These are phyloP conservation scores for Butastur rufipennis DNA, from an alignment of 2,113 vertebrate genomes.

Conservation along the genomic window DNA sequence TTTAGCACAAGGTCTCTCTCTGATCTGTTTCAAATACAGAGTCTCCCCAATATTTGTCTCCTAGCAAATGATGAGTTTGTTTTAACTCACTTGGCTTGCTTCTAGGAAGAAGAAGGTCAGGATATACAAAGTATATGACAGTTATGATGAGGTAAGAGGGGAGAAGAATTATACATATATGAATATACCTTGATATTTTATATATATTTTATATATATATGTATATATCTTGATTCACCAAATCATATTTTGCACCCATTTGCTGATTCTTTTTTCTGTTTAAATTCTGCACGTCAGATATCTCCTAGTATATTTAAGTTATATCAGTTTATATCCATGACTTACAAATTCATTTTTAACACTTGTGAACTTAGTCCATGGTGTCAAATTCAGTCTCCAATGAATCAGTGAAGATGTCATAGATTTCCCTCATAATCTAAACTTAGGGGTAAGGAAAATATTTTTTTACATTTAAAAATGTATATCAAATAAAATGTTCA, in stretches of 20 bases:
- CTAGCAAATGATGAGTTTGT: background rate
- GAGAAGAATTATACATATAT: background rate
- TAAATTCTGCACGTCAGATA: background rate
- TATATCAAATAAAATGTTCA: background rate
- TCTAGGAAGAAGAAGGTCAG: slow-evolving; percentile 6
- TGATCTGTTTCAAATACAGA: slow-evolving; percentile 29
- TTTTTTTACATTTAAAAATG: background rate
- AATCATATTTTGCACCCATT: background rate
- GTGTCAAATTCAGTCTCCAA: background rate
- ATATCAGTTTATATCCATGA: background rate
- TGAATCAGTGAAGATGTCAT: background rate
- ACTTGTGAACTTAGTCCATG: background rate
- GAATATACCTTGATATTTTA: background rate
- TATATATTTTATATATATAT: background rate
- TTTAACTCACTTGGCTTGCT: slow-evolving; percentile 4
- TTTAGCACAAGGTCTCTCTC: slow-evolving; percentile 49
- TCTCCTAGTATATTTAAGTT: background rate
- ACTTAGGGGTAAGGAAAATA: background rate
- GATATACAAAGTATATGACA: background rate
- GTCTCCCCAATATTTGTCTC: slow-evolving; percentile 14
- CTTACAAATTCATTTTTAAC: background rate
- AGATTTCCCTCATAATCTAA: background rate
- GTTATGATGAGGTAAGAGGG: background rate
- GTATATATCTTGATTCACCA: background rate
- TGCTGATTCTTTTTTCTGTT: background rate